Evolutionary conservation across 2,797 vertebrate species (phyloP).

Genomic region (Pangasius mekongensis): DNA sequence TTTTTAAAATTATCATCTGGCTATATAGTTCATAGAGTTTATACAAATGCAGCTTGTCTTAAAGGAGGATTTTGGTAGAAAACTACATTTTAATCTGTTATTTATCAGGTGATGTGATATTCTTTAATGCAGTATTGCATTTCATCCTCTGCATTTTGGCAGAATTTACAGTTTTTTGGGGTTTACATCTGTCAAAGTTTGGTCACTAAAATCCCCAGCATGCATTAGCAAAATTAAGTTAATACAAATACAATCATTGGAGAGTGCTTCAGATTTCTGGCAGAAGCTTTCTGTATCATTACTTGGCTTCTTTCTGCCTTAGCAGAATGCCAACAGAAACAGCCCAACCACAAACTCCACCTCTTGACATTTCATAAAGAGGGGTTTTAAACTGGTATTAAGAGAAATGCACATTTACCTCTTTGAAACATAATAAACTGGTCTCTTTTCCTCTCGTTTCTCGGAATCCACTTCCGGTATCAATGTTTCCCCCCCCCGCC

Average conservation of each 20-base stretch:
- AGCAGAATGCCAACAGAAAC: background rate
- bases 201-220: background rate
- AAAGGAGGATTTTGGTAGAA: background rate
- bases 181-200: slow-evolving; percentile 15
- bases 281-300: slow-evolving; percentile 11
- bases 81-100: background rate
- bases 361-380: background rate
- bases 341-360: background rate
- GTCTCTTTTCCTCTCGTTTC: background rate
- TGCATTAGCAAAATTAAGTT: slow-evolving; percentile 34
- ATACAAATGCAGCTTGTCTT: slow-evolving; percentile 7
- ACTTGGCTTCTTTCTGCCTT: slow-evolving; percentile 10
- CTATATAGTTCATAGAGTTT: background rate
- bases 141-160: background rate
- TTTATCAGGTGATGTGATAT: background rate
- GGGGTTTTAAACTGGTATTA: background rate
- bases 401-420: background rate
- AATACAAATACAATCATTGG: slow-evolving; percentile 23
- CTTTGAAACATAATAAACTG: background rate
- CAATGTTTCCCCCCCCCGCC: too few relatives aligned
- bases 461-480: background rate
- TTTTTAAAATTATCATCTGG: background rate
- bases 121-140: background rate
- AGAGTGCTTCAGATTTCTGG: slow-evolving; percentile 25
- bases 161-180: background rate